Conservation (phyloP, 2,797 vertebrate genomes). For the Rhynchonycteris naso region DNA sequence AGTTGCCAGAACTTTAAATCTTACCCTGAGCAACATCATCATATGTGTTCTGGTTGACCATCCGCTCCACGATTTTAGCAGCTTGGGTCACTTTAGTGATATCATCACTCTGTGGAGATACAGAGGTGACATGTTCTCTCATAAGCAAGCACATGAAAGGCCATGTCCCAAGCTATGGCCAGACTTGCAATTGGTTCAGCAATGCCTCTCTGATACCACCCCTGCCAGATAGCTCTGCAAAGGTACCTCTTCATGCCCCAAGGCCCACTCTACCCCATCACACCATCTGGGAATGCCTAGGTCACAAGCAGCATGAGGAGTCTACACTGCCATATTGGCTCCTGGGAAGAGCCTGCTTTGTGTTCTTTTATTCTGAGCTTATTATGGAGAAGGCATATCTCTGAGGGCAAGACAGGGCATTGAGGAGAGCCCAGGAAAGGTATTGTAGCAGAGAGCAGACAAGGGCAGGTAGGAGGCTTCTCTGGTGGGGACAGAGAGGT, state of each 20-base stretch:
- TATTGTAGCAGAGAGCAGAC: background rate
- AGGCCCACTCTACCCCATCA: background rate
- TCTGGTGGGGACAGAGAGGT: background rate
- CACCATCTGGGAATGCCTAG: background rate
- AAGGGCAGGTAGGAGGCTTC: background rate
- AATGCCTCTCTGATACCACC: background rate
- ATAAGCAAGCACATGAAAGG: conserved; percentile 21
- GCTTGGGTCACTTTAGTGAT: conserved; percentile 88
- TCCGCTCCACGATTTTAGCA: conserved; percentile 93
- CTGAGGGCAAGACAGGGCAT: background rate
- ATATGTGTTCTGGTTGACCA: conserved; percentile 94
- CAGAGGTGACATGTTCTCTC: background rate
- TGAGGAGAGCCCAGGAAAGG: background rate
- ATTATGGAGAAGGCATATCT: conserved; percentile 8
- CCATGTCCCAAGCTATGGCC: background rate
- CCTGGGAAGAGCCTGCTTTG: background rate
- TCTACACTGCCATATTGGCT: background rate
- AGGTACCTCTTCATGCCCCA: background rate
- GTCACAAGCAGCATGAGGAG: background rate
- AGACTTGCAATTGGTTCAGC: background rate
- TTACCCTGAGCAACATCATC: conserved; percentile 94
- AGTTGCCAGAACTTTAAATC: background rate
- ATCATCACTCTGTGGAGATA: conserved; percentile 87
- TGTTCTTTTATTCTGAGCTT: conserved; percentile 21
- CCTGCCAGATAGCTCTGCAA: background rate